A percentile compares a stretch with the other conserved stretches of the same genome.
These are phyloP conservation scores for Halcyon badia DNA, from an alignment of 2,797 vertebrate genomes.

Conservation along the genomic window DNA sequence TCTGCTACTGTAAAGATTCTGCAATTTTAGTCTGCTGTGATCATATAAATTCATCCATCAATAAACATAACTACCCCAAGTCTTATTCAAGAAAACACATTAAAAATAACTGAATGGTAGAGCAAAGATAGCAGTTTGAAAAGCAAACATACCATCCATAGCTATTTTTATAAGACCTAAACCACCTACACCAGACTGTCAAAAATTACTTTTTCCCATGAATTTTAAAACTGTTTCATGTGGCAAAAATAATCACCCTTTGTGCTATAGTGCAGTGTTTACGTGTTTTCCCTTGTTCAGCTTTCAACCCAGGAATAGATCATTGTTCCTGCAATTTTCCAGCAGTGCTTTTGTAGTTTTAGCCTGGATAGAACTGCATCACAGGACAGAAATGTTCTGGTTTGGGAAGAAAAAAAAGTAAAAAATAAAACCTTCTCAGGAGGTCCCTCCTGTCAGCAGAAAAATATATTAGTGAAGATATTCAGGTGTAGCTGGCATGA, in stretches of 20 bases:
- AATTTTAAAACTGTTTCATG: conserved; percentile 48
- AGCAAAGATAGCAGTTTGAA: conserved; percentile 28
- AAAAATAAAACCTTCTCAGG: background rate
- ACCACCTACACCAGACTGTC: conserved; percentile 4
- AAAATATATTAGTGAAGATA: background rate
- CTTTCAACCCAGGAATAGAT: conserved; percentile 5
- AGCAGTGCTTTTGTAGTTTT: background rate
- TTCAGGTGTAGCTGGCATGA: background rate
- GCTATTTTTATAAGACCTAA: conserved; percentile 32
- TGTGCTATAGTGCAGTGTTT: conserved; percentile 25
- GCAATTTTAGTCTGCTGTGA: conserved; percentile 32
- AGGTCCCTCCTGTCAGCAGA: background rate
- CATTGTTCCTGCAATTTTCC: conserved; percentile 22
- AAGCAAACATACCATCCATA: conserved; percentile 11
- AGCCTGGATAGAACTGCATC: background rate
- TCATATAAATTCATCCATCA: conserved; percentile 38
- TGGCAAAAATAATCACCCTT: conserved; percentile 56
- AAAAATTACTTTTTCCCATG: conserved; percentile 57
- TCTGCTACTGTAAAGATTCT: conserved; percentile 19
- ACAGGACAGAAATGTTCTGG: conserved; percentile 8
- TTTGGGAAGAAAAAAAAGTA: background rate
- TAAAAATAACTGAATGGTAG: conserved; percentile 27
- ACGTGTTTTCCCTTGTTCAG: conserved; percentile 44
- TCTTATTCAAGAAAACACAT: conserved; percentile 32
- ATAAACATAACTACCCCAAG: conserved; percentile 25